phyloP scores from a whole-genome alignment of 35 echinoderm and acorn worm genomes.

The Apostichopus californicus region DNA sequence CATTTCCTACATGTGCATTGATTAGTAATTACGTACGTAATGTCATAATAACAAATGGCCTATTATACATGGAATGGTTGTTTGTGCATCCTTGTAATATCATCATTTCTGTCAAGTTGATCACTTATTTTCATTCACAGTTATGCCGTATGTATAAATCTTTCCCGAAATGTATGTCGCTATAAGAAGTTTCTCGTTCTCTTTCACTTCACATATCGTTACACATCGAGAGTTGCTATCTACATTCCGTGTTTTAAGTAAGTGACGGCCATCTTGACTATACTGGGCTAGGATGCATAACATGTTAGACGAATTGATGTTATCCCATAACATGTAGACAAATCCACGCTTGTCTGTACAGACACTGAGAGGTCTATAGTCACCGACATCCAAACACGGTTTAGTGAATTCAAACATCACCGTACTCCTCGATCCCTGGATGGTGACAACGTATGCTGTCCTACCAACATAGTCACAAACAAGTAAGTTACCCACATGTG shows the following conservation, averaged over 20 bases:
- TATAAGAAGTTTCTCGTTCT: background rate
- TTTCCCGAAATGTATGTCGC: background rate
- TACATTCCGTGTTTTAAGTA: background rate
- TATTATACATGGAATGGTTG: no score
- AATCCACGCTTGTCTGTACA: background rate
- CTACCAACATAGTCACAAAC: background rate
- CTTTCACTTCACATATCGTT: background rate
- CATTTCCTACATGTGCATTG: no score
- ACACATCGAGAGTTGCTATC: background rate
- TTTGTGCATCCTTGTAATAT: no score
- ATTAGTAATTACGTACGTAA: no score
- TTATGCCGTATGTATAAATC: background rate
- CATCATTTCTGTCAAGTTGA: no score
- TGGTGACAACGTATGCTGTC: constrained; percentile 1
- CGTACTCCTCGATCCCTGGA: background rate
- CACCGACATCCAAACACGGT: background rate
- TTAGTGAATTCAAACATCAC: constrained; percentile 11
- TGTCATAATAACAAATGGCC: no score
- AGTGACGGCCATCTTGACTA: background rate
- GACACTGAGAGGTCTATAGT: background rate
- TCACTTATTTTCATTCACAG: no score
- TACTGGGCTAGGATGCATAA: background rate
- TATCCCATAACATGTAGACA: background rate
- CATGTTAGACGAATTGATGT: background rate
- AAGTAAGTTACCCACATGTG: background rate